Evolutionary conservation across 2,797 vertebrate species (phyloP), one percentile per base, ranked within the genome.

Genomic region (Danio kyathit): DNA sequence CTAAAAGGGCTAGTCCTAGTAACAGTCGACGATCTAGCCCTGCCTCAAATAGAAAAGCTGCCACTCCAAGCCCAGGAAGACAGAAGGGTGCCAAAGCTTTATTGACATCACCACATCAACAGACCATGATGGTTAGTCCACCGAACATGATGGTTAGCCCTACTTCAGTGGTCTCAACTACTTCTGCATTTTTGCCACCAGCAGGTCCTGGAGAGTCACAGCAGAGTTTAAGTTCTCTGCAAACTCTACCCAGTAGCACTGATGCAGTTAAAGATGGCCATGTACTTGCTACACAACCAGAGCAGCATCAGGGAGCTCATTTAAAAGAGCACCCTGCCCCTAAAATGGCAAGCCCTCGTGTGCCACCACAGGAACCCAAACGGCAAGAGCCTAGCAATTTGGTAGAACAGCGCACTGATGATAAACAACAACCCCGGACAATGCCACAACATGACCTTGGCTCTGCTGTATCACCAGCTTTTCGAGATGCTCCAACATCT

Each of bases 1-100:
- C 93, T 64, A 99, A 98, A 88, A 94, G 97, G 82, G 95, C 96
- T 72, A 99, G 96, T 93, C 97, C 98, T 69, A 98, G 97, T 91
- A 99, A 94, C 84, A 98, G 96, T 88, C 95, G 97, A 54, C 94
- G 97, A 81, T 97, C 97, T 77, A 99, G 97, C 90, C 97, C 97
- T 86, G 97, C 96, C 16, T 96, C 97, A 64, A 97, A 96, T 81
- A 96, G 96, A 84, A 99, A 99, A 90, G 94, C 96, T n/a, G 95
- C 97, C 21, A 96, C 97, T 48, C 97, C 97, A 71, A 99, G 97
- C 90, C 96, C 98, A 81, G 97, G 97, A 73, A 95, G 97, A 86
- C 97, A 98, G 88, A 98, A 97, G 86, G 95, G 95, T 89, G 80
- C 95, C 82, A 99, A 99, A 89, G 91, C 96, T 65, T 88, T 94